Conservation (phyloP, 1,140 invertebrate species). For the Cotesia typhae region DNA sequence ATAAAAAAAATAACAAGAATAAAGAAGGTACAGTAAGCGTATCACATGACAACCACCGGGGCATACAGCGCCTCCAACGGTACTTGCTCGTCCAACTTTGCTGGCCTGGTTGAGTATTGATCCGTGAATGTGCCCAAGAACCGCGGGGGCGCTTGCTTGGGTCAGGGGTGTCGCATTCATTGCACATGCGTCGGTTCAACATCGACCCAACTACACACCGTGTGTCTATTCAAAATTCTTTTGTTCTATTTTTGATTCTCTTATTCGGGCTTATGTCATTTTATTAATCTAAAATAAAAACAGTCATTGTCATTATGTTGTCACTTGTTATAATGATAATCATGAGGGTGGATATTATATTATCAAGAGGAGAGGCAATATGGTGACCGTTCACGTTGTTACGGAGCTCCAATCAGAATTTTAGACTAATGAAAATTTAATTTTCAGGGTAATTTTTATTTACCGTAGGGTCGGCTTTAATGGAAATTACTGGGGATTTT, state of each 20-base stretch:
- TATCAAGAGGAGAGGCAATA: too few species aligned
- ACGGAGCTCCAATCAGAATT: too few species aligned
- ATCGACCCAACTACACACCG: constrained; percentile 30
- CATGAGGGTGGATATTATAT: too few species aligned
- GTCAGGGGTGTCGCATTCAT: constrained; percentile 36
- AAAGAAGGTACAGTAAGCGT: background rate
- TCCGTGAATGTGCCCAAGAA: constrained; percentile 44
- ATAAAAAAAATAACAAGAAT: too few species aligned
- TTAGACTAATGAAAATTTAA: too few species aligned
- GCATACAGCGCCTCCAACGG: constrained; percentile 36
- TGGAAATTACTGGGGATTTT: too few species aligned
- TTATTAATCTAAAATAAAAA: constrained; percentile 2
- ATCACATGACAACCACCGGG: background rate
- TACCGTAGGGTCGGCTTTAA: too few species aligned
- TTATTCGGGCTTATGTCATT: background rate
- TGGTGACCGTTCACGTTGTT: too few species aligned
- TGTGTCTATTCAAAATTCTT: constrained; percentile 8
- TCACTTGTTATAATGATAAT: background rate
- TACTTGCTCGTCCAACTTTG: constrained; percentile 37
- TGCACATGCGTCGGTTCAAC: constrained; percentile 30
- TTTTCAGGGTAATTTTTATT: too few species aligned
- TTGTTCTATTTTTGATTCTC: background rate
- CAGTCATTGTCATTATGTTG: background rate
- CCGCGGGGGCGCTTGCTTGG: constrained; percentile 31
- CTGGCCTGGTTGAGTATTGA: constrained; percentile 64